Evolutionary conservation across 1,140 invertebrate species (phyloP).

Genomic region (Hestina assimilis): DNA sequence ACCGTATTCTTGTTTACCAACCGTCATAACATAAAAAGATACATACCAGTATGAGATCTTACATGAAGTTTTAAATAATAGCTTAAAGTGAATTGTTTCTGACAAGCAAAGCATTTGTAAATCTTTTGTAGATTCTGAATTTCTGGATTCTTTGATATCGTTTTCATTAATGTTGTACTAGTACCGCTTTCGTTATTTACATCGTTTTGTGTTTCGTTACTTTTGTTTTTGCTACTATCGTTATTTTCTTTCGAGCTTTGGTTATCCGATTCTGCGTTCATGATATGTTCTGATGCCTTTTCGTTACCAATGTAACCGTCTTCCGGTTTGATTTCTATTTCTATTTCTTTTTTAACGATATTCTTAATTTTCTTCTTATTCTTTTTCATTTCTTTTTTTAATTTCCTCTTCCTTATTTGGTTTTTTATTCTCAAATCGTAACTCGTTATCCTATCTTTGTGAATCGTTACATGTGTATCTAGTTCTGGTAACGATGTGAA

Average conservation of each 20-base stretch:
- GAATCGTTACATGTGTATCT: slow-evolving; percentile 54
- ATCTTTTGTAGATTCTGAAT: slow-evolving; percentile 58
- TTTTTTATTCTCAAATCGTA: slow-evolving; percentile 60
- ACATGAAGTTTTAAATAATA: slow-evolving; percentile 70
- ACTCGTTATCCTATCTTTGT: slow-evolving; percentile 63
- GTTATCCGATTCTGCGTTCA: slow-evolving; percentile 17
- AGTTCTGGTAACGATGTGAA: slow-evolving; percentile 45
- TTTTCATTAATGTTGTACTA: neutral
- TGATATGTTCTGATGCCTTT: slow-evolving; percentile 42
- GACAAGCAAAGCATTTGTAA: slow-evolving; percentile 67
- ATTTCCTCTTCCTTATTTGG: slow-evolving; percentile 51
- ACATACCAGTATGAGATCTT: slow-evolving; percentile 66
- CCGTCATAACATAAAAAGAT: too few relatives aligned
- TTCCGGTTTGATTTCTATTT: slow-evolving; percentile 63
- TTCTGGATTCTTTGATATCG: slow-evolving; percentile 25
- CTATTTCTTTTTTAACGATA: slow-evolving; percentile 40
- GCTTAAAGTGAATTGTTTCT: slow-evolving; percentile 64
- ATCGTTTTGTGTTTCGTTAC: neutral
- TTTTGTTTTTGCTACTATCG: neutral
- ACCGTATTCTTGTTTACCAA: too few relatives aligned
- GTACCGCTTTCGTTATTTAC: neutral
- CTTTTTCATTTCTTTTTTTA: slow-evolving; percentile 60
- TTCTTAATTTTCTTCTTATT: slow-evolving; percentile 42
- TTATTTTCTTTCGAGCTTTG: slow-evolving; percentile 29
- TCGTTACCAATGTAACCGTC: slow-evolving; percentile 64